Conservation (phyloP, 2,888 invertebrate genomes). For the Apamea sordens region DNA sequence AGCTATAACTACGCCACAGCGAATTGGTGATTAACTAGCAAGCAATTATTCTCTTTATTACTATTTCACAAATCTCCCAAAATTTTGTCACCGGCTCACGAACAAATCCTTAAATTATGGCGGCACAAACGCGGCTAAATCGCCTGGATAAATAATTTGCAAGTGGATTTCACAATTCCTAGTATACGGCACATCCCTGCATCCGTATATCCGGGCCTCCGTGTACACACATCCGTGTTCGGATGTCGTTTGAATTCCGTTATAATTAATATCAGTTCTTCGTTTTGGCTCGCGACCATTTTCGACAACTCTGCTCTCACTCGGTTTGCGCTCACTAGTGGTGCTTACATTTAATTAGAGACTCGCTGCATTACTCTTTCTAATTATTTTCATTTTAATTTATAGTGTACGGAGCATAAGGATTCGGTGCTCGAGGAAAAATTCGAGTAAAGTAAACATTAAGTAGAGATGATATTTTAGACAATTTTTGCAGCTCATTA, state of each 20-base stretch:
- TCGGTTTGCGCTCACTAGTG: constrained; percentile 6
- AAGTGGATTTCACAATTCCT: constrained; percentile 35
- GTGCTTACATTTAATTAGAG: constrained; percentile 11
- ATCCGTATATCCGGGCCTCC: neutral
- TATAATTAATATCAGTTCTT: constrained; percentile 34
- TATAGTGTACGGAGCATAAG: neutral
- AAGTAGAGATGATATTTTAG: neutral
- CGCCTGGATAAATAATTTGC: constrained; percentile 36
- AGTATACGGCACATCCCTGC: neutral
- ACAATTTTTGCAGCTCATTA: no score
- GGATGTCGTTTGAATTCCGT: constrained; percentile 29
- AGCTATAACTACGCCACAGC: no score
- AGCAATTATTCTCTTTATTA: neutral
- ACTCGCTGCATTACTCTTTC: neutral
- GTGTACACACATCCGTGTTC: constrained; percentile 13
- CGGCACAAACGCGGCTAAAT: constrained; percentile 9
- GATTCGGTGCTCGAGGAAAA: neutral
- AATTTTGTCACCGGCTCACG: constrained; percentile 14
- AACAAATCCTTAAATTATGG: constrained; percentile 29
- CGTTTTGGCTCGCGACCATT: constrained; percentile 11
- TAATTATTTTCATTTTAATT: constrained; percentile 18
- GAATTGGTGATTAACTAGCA: neutral
- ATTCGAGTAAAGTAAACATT: neutral
- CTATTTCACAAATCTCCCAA: neutral
- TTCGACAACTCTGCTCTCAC: constrained; percentile 10